Evolutionary conservation across 1,140 invertebrate genomes (phyloP).

Genomic region (Brachionus sp.): DNA sequence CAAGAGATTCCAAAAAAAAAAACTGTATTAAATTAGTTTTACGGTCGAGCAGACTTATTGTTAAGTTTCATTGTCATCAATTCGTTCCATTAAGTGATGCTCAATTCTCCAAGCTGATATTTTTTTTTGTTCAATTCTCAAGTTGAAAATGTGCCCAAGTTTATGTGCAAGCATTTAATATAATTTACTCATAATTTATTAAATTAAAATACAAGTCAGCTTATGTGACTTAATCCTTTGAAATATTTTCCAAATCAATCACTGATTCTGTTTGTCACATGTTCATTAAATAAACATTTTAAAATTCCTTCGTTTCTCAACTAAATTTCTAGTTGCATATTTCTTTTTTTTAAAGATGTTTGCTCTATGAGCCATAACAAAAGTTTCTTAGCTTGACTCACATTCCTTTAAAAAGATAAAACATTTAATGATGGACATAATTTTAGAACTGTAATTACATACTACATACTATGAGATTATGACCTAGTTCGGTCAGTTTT

Average conservation of each 20-base stretch:
- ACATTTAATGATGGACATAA: background rate
- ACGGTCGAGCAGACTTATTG: background rate
- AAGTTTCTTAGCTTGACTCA: background rate
- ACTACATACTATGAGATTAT: background rate
- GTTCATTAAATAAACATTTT: background rate
- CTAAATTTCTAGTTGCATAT: background rate
- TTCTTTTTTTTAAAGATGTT: background rate
- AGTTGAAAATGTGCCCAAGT: too few species aligned
- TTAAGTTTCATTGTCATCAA: background rate
- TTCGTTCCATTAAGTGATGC: background rate
- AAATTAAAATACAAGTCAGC: background rate
- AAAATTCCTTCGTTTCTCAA: slow-evolving; percentile 1
- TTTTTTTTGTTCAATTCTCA: background rate
- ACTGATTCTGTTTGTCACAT: background rate
- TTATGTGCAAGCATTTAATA: background rate
- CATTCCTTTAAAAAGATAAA: background rate
- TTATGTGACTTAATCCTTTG: background rate
- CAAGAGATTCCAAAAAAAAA: background rate
- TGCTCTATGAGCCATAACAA: background rate
- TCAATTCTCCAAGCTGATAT: background rate
- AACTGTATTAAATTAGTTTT: slow-evolving; percentile 5
- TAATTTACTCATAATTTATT: background rate
- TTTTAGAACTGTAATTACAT: slow-evolving; percentile 4
- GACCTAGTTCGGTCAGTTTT: background rate
- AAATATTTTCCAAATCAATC: background rate